Conservation (phyloP, 1,140 invertebrate species). For the Frieseomelitta varia region DNA sequence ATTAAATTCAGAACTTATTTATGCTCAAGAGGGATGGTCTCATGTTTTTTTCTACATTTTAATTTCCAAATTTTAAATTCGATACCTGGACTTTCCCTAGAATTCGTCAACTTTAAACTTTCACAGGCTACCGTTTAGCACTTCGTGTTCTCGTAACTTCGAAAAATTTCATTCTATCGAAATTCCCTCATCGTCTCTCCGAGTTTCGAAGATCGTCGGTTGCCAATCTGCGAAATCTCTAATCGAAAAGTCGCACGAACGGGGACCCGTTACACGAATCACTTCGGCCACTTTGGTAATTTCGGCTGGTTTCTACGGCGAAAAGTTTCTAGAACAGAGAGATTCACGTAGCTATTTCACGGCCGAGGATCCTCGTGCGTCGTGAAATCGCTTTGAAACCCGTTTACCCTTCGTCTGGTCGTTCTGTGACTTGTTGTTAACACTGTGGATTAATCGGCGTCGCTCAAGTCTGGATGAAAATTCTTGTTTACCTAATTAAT, state of each 20-base stretch:
- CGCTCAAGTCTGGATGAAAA: conserved; percentile 6
- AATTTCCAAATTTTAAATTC: background rate
- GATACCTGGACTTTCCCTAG: background rate
- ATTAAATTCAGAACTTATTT: background rate
- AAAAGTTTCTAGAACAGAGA: too few species aligned
- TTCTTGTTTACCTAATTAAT: conserved; percentile 34
- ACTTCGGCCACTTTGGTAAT: background rate
- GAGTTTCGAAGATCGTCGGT: background rate
- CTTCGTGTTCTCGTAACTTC: background rate
- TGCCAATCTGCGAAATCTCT: background rate
- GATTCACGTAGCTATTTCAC: background rate
- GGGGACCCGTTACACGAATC: too few species aligned
- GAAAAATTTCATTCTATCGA: background rate
- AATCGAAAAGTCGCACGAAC: background rate
- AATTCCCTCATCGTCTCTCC: too few species aligned
- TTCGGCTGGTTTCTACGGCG: accelerated
- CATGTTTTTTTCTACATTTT: background rate
- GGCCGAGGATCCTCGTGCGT: too few species aligned
- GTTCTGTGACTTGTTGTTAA: background rate
- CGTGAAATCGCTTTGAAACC: background rate
- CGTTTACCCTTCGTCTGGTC: background rate
- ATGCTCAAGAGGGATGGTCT: too few species aligned
- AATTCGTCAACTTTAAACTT: background rate
- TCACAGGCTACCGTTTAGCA: background rate
- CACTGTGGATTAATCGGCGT: background rate